Evolutionary conservation across 1,140 invertebrate species (phyloP).

Genomic region (Lethrus apterus): DNA sequence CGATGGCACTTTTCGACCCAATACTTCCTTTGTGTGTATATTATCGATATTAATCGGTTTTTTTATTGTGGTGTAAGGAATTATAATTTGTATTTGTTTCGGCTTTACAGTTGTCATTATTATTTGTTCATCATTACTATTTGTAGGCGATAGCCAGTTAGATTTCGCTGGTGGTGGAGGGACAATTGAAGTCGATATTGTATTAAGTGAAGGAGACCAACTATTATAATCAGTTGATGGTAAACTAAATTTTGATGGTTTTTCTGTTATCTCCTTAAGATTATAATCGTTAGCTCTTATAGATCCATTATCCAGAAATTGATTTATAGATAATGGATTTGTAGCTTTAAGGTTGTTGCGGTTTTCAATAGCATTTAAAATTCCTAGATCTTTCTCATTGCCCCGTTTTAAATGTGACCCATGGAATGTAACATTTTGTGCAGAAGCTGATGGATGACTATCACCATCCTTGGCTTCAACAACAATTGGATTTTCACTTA

Average conservation of each 20-base stretch:
- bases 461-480: constrained; percentile 29
- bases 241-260: background rate
- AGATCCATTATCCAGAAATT: constrained; percentile 8
- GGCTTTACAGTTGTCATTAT: constrained; percentile 34
- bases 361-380: too few species aligned
- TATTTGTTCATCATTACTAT: constrained; percentile 4
- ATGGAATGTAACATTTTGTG: constrained; percentile 24
- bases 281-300: too few species aligned
- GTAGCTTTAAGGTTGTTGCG: constrained; percentile 2
- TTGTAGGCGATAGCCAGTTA: constrained; percentile 22
- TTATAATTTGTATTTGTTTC: constrained; percentile 66
- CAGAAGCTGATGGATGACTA: constrained; percentile 26
- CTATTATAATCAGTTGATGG: constrained; percentile 23
- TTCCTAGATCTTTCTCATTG: constrained; percentile 18
- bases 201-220: constrained; percentile 17
- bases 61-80: constrained; percentile 67
- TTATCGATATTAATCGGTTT: too few species aligned
- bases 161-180: constrained; percentile 36
- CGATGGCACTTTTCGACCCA: background rate
- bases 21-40: constrained; percentile 30
- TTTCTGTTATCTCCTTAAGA: background rate
- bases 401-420: constrained; percentile 19
- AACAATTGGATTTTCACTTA: constrained; percentile 37
- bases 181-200: constrained; percentile 26
- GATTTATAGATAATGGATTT: constrained; percentile 13